Evolutionary conservation across 2,113 vertebrate genomes (phyloP).

Genomic region (Chamaetylas fuelleborni): DNA sequence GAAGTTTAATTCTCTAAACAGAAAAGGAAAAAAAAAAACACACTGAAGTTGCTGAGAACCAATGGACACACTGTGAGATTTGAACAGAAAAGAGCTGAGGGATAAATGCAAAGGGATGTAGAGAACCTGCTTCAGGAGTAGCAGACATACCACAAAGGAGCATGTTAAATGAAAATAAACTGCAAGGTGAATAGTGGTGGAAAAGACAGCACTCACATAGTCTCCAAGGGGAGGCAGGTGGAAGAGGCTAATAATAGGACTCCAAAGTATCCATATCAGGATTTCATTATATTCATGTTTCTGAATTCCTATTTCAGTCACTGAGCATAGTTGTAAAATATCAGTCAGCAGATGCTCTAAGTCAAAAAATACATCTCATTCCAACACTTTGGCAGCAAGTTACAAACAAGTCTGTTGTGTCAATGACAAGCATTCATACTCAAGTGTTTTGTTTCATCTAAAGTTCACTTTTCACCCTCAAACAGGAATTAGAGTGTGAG

Average conservation of each 20-base stretch:
- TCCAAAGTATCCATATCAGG: not conserved
- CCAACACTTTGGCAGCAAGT: not conserved
- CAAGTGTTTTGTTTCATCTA: not conserved
- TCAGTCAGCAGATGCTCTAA: not conserved
- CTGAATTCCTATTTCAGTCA: not conserved
- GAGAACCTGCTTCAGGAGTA: not conserved
- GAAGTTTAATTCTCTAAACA: not conserved
- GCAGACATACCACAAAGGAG: fast-evolving
- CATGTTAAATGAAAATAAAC: not conserved
- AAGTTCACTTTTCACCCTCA: not conserved
- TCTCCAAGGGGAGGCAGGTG: not conserved
- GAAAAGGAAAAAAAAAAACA: not conserved
- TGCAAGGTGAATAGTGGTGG: not conserved
- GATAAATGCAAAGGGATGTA: not conserved
- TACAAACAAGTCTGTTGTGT: not conserved
- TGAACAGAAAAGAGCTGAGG: not conserved
- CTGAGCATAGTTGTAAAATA: not conserved
- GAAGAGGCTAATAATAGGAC: not conserved
- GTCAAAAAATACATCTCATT: not conserved
- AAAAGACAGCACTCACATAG: not conserved
- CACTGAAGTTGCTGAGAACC: not conserved
- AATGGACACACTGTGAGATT: not conserved
- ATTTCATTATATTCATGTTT: not conserved
- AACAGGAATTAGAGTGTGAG: not conserved
- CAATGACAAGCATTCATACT: not conserved